These are phyloP conservation scores for Drosophila paulistorum DNA, from an alignment of 1,140 invertebrate species.

Conservation along the genomic window DNA sequence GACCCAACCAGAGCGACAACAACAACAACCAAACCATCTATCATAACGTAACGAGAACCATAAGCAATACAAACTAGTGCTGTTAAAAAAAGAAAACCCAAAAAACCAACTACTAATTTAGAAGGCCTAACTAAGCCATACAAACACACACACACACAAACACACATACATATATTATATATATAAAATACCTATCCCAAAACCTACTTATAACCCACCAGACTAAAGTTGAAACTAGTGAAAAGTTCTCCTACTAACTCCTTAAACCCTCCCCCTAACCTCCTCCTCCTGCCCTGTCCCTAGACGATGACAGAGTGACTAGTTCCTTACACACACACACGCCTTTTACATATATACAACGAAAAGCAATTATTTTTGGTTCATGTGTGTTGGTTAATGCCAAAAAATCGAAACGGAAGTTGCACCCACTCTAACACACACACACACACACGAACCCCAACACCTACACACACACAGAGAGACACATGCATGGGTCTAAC, in stretches of 20 bases:
- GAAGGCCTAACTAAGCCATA: slow-evolving; percentile 62
- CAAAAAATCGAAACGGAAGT: slow-evolving; percentile 72
- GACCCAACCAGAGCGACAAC: neutral
- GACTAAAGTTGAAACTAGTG: slow-evolving; percentile 17
- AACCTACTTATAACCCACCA: slow-evolving; percentile 58
- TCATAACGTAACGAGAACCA: slow-evolving; percentile 47
- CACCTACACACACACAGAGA: slow-evolving; percentile 18
- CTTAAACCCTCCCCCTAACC: neutral
- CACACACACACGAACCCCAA: slow-evolving; percentile 9
- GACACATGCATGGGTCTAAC: slow-evolving; percentile 3
- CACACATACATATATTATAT: slow-evolving; percentile 56
- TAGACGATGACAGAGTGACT: slow-evolving; percentile 19
- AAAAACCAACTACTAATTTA: slow-evolving; percentile 65
- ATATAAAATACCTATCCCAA: slow-evolving; percentile 33
- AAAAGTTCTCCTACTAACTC: neutral
- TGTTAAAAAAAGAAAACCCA: slow-evolving; percentile 45
- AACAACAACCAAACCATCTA: neutral
- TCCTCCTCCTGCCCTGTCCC: neutral
- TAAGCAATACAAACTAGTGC: slow-evolving; percentile 75
- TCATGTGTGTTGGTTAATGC: slow-evolving; percentile 77
- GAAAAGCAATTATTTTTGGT: slow-evolving; percentile 74
- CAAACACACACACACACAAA: slow-evolving; percentile 24
- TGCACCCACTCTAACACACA: slow-evolving; percentile 44
- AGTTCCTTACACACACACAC: slow-evolving; percentile 25
- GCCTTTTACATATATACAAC: slow-evolving; percentile 54